Conservation (phyloP, 2,113 vertebrate genomes). For the Prunella fulvescens region DNA sequence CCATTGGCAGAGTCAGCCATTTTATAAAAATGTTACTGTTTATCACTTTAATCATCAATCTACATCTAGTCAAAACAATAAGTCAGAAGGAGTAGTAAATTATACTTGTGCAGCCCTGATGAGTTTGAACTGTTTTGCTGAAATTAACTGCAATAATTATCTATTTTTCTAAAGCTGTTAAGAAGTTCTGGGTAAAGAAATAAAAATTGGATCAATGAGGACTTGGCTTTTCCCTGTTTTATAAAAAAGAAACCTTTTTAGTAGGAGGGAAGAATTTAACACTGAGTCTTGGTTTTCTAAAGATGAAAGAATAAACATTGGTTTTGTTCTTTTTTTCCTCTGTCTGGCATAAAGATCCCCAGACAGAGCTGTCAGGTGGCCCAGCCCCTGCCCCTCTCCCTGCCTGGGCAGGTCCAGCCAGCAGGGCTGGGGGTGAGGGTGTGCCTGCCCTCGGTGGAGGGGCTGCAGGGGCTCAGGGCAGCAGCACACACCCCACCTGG, state of each 20-base stretch:
- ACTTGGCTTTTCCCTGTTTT: slow-evolving; percentile 29
- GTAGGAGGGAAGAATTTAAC: neutral
- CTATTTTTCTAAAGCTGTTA: slow-evolving; percentile 77
- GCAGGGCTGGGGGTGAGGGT: neutral
- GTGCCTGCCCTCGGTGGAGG: neutral
- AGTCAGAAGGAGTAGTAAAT: slow-evolving; percentile 82
- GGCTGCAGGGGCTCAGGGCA: accelerated
- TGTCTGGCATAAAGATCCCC: neutral
- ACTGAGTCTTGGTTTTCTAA: neutral
- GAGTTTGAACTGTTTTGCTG: slow-evolving; percentile 82
- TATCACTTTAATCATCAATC: slow-evolving; percentile 82
- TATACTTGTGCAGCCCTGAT: slow-evolving; percentile 79
- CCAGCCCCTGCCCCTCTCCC: neutral
- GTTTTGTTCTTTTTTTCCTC: neutral
- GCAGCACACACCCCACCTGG: neutral
- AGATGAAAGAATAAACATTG: neutral
- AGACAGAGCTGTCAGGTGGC: neutral
- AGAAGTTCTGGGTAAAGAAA: slow-evolving; percentile 56
- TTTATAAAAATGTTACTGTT: slow-evolving; percentile 80
- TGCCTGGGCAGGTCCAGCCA: accelerated
- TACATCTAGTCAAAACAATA: slow-evolving; percentile 82
- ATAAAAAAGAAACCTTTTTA: slow-evolving; percentile 7
- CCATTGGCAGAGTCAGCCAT: slow-evolving; percentile 84
- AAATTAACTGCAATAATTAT: slow-evolving; percentile 82
- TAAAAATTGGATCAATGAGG: slow-evolving; percentile 23